Conservation (phyloP, 2,113 vertebrate genomes). For the Thinocorus orbignyianus region DNA sequence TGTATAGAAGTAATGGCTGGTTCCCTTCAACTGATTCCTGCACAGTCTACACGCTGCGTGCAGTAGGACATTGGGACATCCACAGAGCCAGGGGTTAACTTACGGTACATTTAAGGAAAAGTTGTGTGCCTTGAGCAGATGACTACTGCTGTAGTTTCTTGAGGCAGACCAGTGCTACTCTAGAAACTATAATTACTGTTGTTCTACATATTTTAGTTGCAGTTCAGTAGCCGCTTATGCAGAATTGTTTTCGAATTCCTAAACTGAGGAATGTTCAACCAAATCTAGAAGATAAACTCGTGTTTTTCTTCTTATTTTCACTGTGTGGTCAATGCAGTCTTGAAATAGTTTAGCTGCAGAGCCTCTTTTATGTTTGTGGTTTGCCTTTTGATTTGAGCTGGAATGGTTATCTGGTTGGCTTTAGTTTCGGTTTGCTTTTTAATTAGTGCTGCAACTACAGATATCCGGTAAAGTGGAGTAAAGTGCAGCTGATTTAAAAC, state of each 20-base stretch:
- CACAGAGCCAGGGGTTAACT: rapidly evolving
- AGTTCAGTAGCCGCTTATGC: not conserved
- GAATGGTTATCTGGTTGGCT: not conserved
- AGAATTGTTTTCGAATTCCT: not conserved
- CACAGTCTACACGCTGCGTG: rapidly evolving
- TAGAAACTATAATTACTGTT: not conserved
- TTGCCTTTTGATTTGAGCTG: not conserved
- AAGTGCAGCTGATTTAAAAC: not conserved
- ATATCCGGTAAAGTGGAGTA: not conserved
- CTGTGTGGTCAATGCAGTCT: rapidly evolving
- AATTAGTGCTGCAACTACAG: not conserved
- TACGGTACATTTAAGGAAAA: rapidly evolving
- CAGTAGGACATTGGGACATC: not conserved
- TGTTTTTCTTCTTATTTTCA: not conserved
- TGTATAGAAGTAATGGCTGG: rapidly evolving
- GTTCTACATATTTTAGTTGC: not conserved
- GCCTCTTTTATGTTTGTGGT: not conserved
- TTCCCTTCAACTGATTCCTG: not conserved
- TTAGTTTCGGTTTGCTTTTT: not conserved
- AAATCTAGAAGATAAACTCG: rapidly evolving
- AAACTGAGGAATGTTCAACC: rapidly evolving
- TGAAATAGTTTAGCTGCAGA: not conserved
- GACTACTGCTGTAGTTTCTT: not conserved
- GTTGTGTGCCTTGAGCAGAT: not conserved
- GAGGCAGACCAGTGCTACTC: not conserved